phyloP scores from a whole-genome alignment of 2,888 invertebrate genomes.

The Balanococcus diminutus region DNA sequence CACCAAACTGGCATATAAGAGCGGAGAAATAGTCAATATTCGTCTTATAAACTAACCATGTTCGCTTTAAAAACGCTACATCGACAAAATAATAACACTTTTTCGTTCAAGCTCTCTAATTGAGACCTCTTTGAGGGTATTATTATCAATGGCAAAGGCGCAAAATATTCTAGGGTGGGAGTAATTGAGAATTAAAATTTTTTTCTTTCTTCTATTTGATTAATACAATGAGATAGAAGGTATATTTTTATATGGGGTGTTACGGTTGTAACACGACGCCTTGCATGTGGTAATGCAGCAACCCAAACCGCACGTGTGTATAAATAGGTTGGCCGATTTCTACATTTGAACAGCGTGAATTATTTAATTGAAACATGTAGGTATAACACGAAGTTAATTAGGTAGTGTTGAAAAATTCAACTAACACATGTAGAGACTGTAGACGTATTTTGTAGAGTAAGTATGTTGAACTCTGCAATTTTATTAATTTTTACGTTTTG shows the following conservation, averaged over 20 bases:
- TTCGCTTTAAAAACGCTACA: background rate
- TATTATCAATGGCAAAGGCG: background rate
- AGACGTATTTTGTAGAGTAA: too few species aligned
- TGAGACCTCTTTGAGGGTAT: background rate
- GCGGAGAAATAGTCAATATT: constrained; percentile 1
- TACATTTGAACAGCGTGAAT: background rate
- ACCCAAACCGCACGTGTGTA: background rate
- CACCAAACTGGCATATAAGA: background rate
- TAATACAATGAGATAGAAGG: background rate
- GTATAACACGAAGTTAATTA: too few species aligned
- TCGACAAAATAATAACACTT: background rate
- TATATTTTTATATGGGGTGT: background rate
- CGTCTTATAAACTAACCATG: background rate
- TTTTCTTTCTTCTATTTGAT: too few species aligned
- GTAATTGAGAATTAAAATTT: background rate
- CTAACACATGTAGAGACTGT: too few species aligned
- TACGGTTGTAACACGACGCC: background rate
- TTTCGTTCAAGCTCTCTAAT: background rate
- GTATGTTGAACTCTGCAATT: too few species aligned
- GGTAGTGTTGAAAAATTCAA: too few species aligned
- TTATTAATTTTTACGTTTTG: too few species aligned
- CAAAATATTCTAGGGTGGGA: background rate
- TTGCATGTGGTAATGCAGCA: background rate
- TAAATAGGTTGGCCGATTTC: background rate
- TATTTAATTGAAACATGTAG: background rate